Evolutionary conservation across 2,113 vertebrate species (phyloP), one percentile per base, ranked within the genome.

Genomic region (Murina feae): DNA sequence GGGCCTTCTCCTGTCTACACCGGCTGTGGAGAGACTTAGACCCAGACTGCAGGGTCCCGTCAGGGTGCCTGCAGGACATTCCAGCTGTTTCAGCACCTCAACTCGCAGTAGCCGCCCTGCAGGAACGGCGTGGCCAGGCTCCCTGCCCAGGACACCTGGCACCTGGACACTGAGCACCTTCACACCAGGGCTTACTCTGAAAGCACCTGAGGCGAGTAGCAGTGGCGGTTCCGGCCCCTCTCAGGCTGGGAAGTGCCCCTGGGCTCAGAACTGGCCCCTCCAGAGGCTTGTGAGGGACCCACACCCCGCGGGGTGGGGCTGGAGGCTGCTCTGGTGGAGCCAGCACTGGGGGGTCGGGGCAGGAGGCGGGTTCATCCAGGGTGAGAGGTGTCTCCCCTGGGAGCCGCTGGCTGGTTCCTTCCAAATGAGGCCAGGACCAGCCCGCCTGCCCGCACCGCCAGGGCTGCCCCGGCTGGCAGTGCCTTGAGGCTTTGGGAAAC

Each of bases 381-480:
- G 23, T 28, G 10, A 63, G 37, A 16, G 51, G 9, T 28, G 44
- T 79, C 47, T 55, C 63, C 28, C 17, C 10, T 32, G 55, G 9
- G 37, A 79, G 78, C 25, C 9, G 8, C 42, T 44, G 20, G n/a
- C 49, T 11, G 3, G n/a, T 37, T 44, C n/a, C 72, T 63, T 39
- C 42, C 74, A 53, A 1, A 60, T 69, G 49, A 68, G 28, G 71
- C 30, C 13, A 49, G 35, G 60, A 9, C 71, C 28, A 42, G 17
- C 0, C 0, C 60, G 2, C 23, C 23, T 0, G 20, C 55, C 23
- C 18, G 5, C 12, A 42, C 25, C 32, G 55, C 76, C 30, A 21
- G 4, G 44, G 2, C 47, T 49, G 3, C 63, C 42, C 5, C 1
- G 2, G 6, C 49, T 83, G 37, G 23, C n/a, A 49, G 17, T 5